Evolutionary conservation across 2,888 invertebrate species (phyloP).

Genomic region (Drosophila anceps): DNA sequence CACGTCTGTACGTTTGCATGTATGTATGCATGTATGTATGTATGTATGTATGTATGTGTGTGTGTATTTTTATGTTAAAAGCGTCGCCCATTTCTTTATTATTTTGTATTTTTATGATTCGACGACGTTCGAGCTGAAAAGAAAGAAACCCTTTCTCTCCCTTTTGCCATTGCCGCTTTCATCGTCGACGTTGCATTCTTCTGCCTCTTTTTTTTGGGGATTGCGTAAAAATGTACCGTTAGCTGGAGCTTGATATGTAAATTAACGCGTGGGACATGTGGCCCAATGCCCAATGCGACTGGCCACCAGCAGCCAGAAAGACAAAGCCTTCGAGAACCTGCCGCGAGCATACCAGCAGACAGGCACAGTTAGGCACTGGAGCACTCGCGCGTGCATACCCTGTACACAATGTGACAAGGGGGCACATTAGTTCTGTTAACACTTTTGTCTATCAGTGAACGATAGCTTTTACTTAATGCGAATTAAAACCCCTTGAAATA

Average conservation of each 20-base stretch:
- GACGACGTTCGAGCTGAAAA: conserved; percentile 40
- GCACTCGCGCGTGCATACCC: conserved; percentile 25
- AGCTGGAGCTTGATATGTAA: conserved; percentile 67
- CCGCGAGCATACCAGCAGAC: conserved; percentile 22
- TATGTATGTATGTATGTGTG: background rate
- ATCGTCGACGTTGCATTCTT: conserved; percentile 57
- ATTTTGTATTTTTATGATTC: conserved; percentile 59
- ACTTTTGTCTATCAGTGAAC: background rate
- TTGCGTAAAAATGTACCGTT: conserved; percentile 76
- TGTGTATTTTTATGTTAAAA: conserved; percentile 70
- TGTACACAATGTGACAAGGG: background rate
- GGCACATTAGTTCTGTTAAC: background rate
- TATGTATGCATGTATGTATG: background rate
- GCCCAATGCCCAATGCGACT: conserved; percentile 43
- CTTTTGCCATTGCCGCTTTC: conserved; percentile 41
- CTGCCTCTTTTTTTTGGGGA: conserved; percentile 45
- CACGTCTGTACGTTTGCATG: no score
- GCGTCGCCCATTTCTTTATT: conserved; percentile 71
- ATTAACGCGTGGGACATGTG: conserved; percentile 77
- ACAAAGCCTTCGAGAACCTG: conserved; percentile 56
- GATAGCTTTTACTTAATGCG: background rate
- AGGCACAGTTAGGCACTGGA: conserved; percentile 9
- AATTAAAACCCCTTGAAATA: no score
- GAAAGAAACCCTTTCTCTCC: conserved; percentile 73
- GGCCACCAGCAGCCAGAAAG: conserved; percentile 24